Evolutionary conservation across 2,888 invertebrate genomes (phyloP).

Genomic region (Polyploca ridens): DNA sequence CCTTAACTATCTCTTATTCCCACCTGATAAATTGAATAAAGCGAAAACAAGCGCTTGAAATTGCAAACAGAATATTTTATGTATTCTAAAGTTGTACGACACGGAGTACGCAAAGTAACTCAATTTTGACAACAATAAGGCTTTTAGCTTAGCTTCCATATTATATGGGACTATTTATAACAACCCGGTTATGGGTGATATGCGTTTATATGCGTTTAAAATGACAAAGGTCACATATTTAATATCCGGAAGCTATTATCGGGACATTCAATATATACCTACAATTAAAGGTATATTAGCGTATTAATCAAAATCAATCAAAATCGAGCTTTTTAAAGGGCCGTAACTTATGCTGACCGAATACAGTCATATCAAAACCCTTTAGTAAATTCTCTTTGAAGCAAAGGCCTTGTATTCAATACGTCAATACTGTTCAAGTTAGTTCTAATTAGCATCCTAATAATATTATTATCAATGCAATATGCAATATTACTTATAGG

Average conservation of each 20-base stretch:
- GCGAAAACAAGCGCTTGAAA: not conserved
- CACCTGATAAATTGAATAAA: no score
- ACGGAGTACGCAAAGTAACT: not conserved
- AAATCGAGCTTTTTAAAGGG: not conserved
- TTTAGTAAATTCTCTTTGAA: not conserved
- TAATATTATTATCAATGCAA: no score
- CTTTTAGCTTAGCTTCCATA: not conserved
- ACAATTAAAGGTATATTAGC: not conserved
- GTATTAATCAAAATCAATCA: not conserved
- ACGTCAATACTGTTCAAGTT: not conserved
- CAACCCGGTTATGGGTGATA: not conserved
- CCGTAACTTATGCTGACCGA: not conserved
- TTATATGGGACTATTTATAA: not conserved
- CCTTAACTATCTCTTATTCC: no score
- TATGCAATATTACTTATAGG: no score
- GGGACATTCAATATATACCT: not conserved
- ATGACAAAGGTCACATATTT: not conserved
- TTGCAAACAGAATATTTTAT: not conserved
- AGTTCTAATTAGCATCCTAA: not conserved
- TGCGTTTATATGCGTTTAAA: not conserved
- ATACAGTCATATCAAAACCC: not conserved
- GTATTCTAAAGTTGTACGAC: not conserved
- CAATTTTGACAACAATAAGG: not conserved
- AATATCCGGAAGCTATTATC: not conserved
- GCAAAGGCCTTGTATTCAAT: not conserved